Base-by-base conservation (phyloP, 2,113 vertebrate species). In the Salvelinus namaycush region DNA sequence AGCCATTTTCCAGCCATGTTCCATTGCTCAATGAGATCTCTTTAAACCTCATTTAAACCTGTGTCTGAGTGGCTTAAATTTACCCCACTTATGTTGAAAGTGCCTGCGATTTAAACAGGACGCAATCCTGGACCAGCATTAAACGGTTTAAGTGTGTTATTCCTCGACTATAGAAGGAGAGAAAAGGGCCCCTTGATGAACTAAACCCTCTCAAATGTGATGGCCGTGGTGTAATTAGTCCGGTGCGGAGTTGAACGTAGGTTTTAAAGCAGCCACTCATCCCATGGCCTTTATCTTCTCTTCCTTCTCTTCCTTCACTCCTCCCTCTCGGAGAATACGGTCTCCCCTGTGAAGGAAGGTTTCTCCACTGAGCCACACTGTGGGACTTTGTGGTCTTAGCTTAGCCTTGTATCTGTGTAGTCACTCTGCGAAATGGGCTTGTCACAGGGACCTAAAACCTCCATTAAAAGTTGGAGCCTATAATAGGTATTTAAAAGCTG, bases 401-500 rank as follows among this genome's bases (percentile, higher is more conserved):
- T 91, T 91, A 94, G 92, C 90, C 90, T 90, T 92, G 92, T 92
- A 93, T 93, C 92, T 92, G 88, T 89, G 92, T 92, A 91, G 89
- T 91, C 90, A 90, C 90, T 92, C 89, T 87, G 88, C 82, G 88
- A 91, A 93, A 93, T 93, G 90, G 91, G 90, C 92, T 93, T 95
- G 93, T 94, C 92, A 93, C 85, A 87, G 88, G 87, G 91, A 92
- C 93, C 91, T 94, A 94, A 94, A 94, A 91, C 93, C 92, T 93
- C 92, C 91, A 92, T 95, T 93, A 95, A 93, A 95, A 93, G 92
- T 94, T 93, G 92, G 90, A 91, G 88, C 89, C 90, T 80, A 91
- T 94, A 94, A 94, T 94, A 94, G 94, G 93, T 94, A 93, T 94
- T 94, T 94, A 94, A 93, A 94, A 94, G 89, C 91, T 92, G 93